Conservation (phyloP, 2,797 vertebrate species). For the Tauraco hartlaubi region DNA sequence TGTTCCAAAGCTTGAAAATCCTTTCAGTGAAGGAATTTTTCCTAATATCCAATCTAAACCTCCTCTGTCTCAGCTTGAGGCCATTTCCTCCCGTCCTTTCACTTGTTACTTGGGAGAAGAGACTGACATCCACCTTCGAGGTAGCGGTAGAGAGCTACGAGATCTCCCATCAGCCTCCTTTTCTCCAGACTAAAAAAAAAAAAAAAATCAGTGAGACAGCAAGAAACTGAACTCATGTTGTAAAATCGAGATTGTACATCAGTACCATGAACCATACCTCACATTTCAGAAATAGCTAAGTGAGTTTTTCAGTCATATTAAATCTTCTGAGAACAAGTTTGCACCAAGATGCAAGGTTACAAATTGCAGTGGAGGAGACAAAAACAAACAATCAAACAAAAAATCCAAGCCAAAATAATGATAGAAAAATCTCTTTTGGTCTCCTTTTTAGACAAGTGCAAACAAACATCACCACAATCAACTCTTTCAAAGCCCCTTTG, state of each 20-base stretch:
- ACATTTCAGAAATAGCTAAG: neutral
- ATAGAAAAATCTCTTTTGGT: neutral
- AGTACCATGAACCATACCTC: neutral
- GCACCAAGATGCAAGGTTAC: neutral
- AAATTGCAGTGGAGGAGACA: neutral
- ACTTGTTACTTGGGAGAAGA: too few relatives aligned
- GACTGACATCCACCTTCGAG: too few relatives aligned
- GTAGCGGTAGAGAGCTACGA: too few relatives aligned
- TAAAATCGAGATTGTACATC: neutral
- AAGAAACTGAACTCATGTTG: neutral
- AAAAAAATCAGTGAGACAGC: neutral
- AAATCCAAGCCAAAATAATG: neutral
- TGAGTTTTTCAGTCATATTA: neutral
- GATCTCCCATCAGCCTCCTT: too few relatives aligned
- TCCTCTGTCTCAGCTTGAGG: too few relatives aligned
- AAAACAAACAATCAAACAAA: neutral
- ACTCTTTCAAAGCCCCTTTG: neutral
- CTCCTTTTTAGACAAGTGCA: neutral
- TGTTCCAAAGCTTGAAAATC: too few relatives aligned
- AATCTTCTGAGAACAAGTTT: neutral
- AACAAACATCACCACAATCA: neutral
- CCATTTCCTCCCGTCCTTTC: too few relatives aligned
- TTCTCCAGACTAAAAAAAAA: too few relatives aligned
- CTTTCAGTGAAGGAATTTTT: too few relatives aligned
- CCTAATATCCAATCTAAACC: too few relatives aligned